Base-by-base conservation (phyloP, 2,797 vertebrate genomes). In the Clarias laeviceps region DNA sequence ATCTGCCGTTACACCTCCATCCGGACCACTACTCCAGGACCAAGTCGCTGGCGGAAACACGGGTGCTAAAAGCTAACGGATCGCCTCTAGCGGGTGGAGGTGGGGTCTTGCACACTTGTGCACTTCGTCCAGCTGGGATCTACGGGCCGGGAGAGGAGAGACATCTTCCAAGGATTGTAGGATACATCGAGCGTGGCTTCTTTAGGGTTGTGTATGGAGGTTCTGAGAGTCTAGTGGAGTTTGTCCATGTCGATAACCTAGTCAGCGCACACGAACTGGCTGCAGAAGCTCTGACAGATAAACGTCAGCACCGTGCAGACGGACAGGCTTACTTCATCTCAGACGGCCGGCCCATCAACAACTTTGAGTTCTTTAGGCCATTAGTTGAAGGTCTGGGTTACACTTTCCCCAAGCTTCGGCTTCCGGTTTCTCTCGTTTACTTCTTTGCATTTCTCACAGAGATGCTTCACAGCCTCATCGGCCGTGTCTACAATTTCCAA, bases 281-380 rank as follows among this genome's bases (percentile, higher is more conserved):
- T 0, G 96, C 94, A 0, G 91, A 95, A 78, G 97, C 96, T 5
- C 94, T 99, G 78, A 94, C 92, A 17, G 89, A 92, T 0, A 87
- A 90, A 85, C 95, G 87, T 83, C 91, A 91, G 82, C 92, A 96
- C 79, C 4, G 93, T 29, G 96, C 97, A 2, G 95, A 97, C 0
- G 98, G 98, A 14, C 96, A 99, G 91, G 94, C 97, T 82, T 99
- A 99, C 93, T 99, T 99, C 62, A 96, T 99, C 90, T 99, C 98
- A 0, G 97, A 99, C 0, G 96, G 97, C 66, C 92, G 85, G n/a
- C 97, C 98, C 0, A 92, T 99, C 80, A 99, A 99, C 92, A 99
- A 97, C 90, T 99, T 99, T 79, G 97, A 99, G 80, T 99, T 99
- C 91, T 97, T 99, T 90, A 93, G 96, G 80, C 98, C 98, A 0